A percentile compares a stretch with the other conserved stretches of the same genome.
phyloP scores from a whole-genome alignment of 2,888 invertebrate species.

The Iphiclides podalirius region DNA sequence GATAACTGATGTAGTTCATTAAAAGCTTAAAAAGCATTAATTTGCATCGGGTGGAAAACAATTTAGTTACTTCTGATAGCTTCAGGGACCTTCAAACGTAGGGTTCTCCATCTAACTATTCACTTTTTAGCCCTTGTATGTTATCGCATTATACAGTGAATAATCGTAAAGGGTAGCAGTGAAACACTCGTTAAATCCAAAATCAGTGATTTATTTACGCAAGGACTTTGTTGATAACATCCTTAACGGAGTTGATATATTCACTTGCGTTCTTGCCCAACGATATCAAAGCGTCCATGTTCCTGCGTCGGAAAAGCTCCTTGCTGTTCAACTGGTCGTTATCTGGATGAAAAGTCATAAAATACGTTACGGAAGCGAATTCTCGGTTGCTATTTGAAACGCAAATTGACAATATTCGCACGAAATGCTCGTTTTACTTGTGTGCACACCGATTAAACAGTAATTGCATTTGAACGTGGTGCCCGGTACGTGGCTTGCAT shows the following conservation, averaged over 20 bases:
- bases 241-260: slow-evolving; percentile 39
- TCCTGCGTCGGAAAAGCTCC: slow-evolving; percentile 16
- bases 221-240: slow-evolving; percentile 33
- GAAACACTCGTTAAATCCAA: neutral
- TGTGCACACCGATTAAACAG: neutral
- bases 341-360: neutral
- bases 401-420: neutral
- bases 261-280: slow-evolving; percentile 40
- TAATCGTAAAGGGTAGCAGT: no score
- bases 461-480: neutral
- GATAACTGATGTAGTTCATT: no score
- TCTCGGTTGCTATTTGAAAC: no score
- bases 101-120: no score
- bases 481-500: neutral
- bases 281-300: slow-evolving; percentile 27
- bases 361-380: neutral
- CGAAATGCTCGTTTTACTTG: neutral
- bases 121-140: no score
- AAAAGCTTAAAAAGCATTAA: no score
- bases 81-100: no score
- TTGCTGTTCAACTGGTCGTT: neutral
- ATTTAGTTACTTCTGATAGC: no score
- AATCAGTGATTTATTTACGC: slow-evolving; percentile 2
- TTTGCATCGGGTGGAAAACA: neutral
- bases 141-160: neutral